A percentile compares a stretch with the other conserved stretches of the same genome.
phyloP scores from a whole-genome alignment of 1,140 invertebrate genomes.

The Pseudobourletiella spinata region DNA sequence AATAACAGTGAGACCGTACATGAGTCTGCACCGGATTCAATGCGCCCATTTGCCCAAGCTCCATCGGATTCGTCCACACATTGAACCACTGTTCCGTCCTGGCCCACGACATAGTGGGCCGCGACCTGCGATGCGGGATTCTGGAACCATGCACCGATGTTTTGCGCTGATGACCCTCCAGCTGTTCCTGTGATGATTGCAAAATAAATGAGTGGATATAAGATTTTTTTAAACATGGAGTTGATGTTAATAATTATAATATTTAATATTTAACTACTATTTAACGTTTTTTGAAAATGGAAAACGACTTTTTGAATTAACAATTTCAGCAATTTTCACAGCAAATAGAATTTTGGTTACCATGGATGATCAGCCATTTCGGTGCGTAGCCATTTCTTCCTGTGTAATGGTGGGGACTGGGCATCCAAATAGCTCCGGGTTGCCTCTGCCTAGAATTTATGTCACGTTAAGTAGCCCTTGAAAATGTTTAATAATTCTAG shows the following conservation, averaged over 20 bases:
- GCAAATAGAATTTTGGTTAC: too few relatives aligned
- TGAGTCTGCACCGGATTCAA: conserved; percentile 30
- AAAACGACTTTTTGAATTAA: too few relatives aligned
- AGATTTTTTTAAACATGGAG: not conserved
- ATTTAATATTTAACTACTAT: too few relatives aligned
- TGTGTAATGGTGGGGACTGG: conserved; percentile 20
- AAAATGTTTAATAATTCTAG: too few relatives aligned
- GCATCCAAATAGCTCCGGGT: conserved; percentile 28
- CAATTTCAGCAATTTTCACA: too few relatives aligned
- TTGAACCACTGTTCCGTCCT: conserved; percentile 24
- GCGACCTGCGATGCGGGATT: conserved; percentile 24
- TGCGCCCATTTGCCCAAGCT: conserved; percentile 30
- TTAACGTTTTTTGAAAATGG: too few relatives aligned
- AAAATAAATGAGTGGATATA: not conserved
- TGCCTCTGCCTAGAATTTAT: conserved; percentile 19
- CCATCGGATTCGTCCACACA: conserved; percentile 19
- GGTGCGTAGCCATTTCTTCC: conserved; percentile 15
- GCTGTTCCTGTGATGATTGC: conserved; percentile 17
- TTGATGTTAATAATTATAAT: too few relatives aligned
- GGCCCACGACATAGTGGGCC: conserved; percentile 26
- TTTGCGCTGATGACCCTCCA: conserved; percentile 22
- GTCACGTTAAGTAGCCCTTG: not conserved
- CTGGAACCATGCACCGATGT: conserved; percentile 29
- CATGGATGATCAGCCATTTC: conserved; percentile 32
- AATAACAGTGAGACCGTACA: conserved; percentile 16